These are phyloP conservation scores for Oegoconia quadripuncta DNA, from an alignment of 2,888 invertebrate species.

Conservation along the genomic window DNA sequence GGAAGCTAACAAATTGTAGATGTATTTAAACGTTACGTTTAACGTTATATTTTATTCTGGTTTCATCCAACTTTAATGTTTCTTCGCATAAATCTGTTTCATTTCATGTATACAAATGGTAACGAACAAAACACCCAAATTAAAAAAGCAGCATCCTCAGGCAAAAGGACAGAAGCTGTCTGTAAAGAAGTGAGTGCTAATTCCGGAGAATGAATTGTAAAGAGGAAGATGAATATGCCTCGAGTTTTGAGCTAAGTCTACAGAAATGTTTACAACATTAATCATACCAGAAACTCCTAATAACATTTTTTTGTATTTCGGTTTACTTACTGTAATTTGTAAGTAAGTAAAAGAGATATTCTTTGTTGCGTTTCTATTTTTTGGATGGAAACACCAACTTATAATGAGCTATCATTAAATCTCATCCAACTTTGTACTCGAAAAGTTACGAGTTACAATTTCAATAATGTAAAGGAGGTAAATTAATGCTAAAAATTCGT, in stretches of 20 bases:
- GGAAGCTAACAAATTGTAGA: slow-evolving; percentile 8
- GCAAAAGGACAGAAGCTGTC: slow-evolving; percentile 27
- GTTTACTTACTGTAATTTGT: not conserved
- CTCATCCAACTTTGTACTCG: no score
- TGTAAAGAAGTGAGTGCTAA: slow-evolving; percentile 42
- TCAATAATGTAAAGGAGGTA: no score
- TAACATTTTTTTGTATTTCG: slow-evolving; percentile 35
- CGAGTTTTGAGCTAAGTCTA: slow-evolving; percentile 23
- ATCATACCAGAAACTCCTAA: slow-evolving; percentile 6
- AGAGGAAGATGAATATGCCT: slow-evolving; percentile 32
- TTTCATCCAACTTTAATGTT: slow-evolving; percentile 30
- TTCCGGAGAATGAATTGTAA: slow-evolving; percentile 43
- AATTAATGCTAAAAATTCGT: no score
- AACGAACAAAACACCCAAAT: slow-evolving; percentile 34
- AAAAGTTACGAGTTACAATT: no score
- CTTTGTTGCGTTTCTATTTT: no score
- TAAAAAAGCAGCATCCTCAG: slow-evolving; percentile 32
- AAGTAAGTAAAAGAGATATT: no score
- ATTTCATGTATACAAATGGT: slow-evolving; percentile 29
- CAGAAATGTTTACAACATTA: slow-evolving; percentile 19
- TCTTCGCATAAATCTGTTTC: slow-evolving; percentile 20
- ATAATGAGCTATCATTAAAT: no score
- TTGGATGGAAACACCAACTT: no score
- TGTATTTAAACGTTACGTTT: not conserved
- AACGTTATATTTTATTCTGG: no score